Evolutionary conservation across 2,797 vertebrate genomes (phyloP).

Genomic region (Melanotaenia nigrans): DNA sequence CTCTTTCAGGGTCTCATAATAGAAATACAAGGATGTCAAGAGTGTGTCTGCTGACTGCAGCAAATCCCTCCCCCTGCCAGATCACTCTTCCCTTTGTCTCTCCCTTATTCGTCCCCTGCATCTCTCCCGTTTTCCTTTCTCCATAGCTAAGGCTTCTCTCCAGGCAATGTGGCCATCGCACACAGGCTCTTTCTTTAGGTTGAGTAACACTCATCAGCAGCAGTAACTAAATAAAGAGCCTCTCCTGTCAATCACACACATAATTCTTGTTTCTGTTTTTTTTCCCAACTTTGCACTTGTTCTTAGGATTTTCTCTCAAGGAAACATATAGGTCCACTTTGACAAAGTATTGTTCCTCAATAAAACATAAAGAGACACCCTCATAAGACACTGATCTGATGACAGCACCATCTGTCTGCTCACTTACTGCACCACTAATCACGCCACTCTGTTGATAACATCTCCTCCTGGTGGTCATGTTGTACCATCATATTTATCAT

Average conservation of each 20-base stretch:
- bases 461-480: constrained; percentile 38
- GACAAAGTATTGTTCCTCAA: constrained; percentile 51
- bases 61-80: constrained; percentile 35
- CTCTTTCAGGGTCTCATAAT: constrained; percentile 58
- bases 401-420: constrained; percentile 26
- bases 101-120: constrained; percentile 11
- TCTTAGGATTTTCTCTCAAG: constrained; percentile 49
- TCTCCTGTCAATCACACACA: constrained; percentile 49
- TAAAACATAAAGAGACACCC: constrained; percentile 55
- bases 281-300: constrained; percentile 42
- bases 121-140: constrained; percentile 32
- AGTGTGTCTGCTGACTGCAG: constrained; percentile 64
- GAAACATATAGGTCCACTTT: constrained; percentile 72
- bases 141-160: constrained; percentile 72
- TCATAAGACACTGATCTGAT: constrained; percentile 22
- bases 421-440: constrained; percentile 36
- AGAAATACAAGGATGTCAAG: constrained; percentile 53
- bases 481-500: constrained; percentile 67
- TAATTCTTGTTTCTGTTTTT: constrained; percentile 30
- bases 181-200: constrained; percentile 41
- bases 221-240: constrained; percentile 62
- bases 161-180: constrained; percentile 44
- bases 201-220: constrained; percentile 65
- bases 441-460: constrained; percentile 35
- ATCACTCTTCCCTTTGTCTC: constrained; percentile 29